A percentile compares a stretch with the other conserved stretches of the same genome.
Conservation (phyloP, 2,113 vertebrate species). For the Paramisgurnus dabryanus region DNA sequence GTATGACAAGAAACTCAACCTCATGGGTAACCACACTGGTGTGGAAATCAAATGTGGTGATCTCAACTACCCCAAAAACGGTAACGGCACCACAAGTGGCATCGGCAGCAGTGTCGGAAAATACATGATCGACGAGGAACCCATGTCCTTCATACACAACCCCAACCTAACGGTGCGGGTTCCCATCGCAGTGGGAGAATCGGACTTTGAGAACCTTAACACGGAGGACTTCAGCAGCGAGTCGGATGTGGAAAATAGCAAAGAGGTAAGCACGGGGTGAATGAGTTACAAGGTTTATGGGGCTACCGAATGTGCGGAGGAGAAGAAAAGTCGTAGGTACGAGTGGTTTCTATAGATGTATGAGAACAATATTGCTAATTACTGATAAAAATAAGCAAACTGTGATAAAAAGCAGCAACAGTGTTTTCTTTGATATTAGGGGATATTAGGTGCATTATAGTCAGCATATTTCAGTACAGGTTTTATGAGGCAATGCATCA, state of each 20-base stretch:
- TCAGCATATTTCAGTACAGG: too few species aligned
- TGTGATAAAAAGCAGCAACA: not conserved
- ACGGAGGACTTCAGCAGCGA: slow-evolving; percentile 98
- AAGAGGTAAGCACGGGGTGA: slow-evolving; percentile 79
- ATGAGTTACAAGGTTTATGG: not conserved
- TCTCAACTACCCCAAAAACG: slow-evolving; percentile 91
- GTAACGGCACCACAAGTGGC: slow-evolving; percentile 95
- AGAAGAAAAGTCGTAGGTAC: too few species aligned
- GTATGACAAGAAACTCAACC: slow-evolving; percentile 93
- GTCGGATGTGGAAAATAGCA: slow-evolving; percentile 93
- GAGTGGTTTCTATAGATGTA: too few species aligned
- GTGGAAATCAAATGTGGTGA: slow-evolving; percentile 93
- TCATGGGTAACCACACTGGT: slow-evolving; percentile 91
- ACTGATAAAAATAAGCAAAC: not conserved
- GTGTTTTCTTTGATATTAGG: too few species aligned
- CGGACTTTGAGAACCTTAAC: slow-evolving; percentile 96
- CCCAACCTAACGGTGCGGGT: slow-evolving; percentile 96
- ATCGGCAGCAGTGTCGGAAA: slow-evolving; percentile 98
- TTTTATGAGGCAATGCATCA: too few species aligned
- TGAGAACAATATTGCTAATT: too few species aligned
- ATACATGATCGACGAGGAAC: slow-evolving; percentile 97
- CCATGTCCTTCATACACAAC: slow-evolving; percentile 99
- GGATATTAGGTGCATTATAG: too few species aligned
- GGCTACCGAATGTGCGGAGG: not conserved
- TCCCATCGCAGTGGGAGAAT: slow-evolving; percentile 95